Percentiles rank a stretch among this genome's conserved stretches.
Conservation (phyloP, 2,888 invertebrate genomes). For the Lacanobia oleracea region DNA sequence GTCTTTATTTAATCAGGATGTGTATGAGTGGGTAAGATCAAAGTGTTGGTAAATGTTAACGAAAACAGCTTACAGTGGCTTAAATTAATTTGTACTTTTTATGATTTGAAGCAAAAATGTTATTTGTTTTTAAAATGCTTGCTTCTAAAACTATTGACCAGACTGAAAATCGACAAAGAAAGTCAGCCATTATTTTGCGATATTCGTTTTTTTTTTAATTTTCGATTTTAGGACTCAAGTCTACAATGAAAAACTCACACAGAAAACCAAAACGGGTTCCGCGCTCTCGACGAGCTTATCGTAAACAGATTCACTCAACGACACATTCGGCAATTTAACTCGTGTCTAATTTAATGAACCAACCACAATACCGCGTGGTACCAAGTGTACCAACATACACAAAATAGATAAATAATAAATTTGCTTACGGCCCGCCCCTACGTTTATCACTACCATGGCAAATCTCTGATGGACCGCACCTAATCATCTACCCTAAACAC, state of each 20-base stretch:
- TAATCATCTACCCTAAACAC: slow-evolving; percentile 76
- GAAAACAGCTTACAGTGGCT: background rate
- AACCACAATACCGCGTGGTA: slow-evolving; percentile 17
- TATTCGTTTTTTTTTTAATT: background rate
- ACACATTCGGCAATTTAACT: slow-evolving; percentile 33
- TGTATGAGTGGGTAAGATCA: slow-evolving; percentile 20
- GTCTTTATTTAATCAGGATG: slow-evolving; percentile 37
- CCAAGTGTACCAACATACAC: slow-evolving; percentile 35
- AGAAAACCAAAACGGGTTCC: background rate
- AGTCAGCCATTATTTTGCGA: too few species aligned
- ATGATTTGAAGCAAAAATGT: background rate
- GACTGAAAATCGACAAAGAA: background rate
- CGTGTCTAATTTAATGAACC: slow-evolving; percentile 49
- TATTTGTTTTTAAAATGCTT: background rate
- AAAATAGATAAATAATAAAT: slow-evolving; percentile 64
- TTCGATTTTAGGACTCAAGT: background rate
- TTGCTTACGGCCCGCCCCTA: slow-evolving; percentile 71
- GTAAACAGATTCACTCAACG: slow-evolving; percentile 10
- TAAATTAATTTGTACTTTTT: background rate
- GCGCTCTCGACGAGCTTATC: background rate
- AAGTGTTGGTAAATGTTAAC: slow-evolving; percentile 12
- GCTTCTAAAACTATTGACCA: background rate
- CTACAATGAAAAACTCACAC: background rate
- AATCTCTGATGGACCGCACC: slow-evolving; percentile 79
- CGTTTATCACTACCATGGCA: slow-evolving; percentile 68